These are phyloP conservation scores for mouse (Mus musculus) DNA, from an alignment of 2,113 vertebrate species.

Conservation along the genomic window GRCm39 chr11:76032501-76033000, in stretches of 20 bases:
- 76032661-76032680: background rate
- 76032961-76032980: background rate
- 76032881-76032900: background rate
- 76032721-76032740: background rate
- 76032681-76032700: background rate
- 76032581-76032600: background rate
- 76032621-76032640: background rate
- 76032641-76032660: background rate
- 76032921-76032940: background rate
- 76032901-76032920: background rate
- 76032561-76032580: background rate
- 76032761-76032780: background rate
- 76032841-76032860: background rate
- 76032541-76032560: background rate
- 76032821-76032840: background rate
- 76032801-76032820: background rate
- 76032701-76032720: background rate
- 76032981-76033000: background rate
- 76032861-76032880: background rate
- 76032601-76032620: background rate
- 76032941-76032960: background rate
- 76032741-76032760: background rate
- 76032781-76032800: background rate
- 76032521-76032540: background rate
- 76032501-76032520: background rate